phyloP scores from a whole-genome alignment of 2,888 invertebrate species.

The Deilephila elpenor region DNA sequence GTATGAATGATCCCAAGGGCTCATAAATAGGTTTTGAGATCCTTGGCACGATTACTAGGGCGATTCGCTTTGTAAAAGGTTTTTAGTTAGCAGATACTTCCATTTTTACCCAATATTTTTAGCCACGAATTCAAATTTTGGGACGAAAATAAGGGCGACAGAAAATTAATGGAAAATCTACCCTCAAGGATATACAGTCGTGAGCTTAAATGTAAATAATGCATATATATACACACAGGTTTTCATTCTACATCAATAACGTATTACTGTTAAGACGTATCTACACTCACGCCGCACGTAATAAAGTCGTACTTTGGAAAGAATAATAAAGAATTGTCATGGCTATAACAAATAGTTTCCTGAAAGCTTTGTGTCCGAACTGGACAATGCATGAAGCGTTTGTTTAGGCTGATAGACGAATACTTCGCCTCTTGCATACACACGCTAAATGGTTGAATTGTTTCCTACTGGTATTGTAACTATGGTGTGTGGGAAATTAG shows the following conservation, averaged over 20 bases:
- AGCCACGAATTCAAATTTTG: too few relatives aligned
- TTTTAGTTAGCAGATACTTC: too few relatives aligned
- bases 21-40: too few relatives aligned
- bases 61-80: too few relatives aligned
- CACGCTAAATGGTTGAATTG: slow-evolving; percentile 78
- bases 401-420: slow-evolving; percentile 35
- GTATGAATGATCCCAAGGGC: too few relatives aligned
- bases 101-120: too few relatives aligned
- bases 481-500: slow-evolving; percentile 37
- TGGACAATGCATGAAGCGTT: slow-evolving; percentile 41
- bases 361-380: slow-evolving; percentile 27
- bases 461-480: slow-evolving; percentile 62
- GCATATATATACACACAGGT: too few relatives aligned
- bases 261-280: background rate
- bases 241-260: background rate
- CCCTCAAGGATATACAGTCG: too few relatives aligned
- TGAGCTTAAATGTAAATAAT: too few relatives aligned
- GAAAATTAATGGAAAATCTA: too few relatives aligned
- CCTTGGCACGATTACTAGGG: too few relatives aligned
- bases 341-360: slow-evolving; percentile 34
- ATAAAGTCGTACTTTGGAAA: background rate
- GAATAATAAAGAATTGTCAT: slow-evolving; percentile 28
- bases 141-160: too few relatives aligned
- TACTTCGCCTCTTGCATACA: slow-evolving; percentile 64
- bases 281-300: background rate